These are phyloP conservation scores for Oplegnathus fasciatus DNA, from an alignment of 2,113 vertebrate species.

Conservation along the genomic window DNA sequence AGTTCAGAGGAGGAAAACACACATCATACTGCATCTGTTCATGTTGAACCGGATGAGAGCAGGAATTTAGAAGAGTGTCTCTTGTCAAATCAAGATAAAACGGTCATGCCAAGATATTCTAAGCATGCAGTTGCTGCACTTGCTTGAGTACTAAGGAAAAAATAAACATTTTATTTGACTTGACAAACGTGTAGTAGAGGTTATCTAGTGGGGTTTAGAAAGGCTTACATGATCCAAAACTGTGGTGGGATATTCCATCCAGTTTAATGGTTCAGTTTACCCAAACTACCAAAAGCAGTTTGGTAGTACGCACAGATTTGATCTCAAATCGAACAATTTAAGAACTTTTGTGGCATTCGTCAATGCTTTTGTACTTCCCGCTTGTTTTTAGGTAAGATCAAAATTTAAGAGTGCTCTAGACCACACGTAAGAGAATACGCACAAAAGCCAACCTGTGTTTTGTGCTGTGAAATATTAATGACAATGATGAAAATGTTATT, in stretches of 20 bases:
- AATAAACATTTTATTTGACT: not conserved
- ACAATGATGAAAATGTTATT: too few relatives aligned
- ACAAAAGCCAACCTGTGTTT: too few relatives aligned
- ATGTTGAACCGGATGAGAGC: conserved; percentile 27
- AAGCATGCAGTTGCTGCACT: not conserved
- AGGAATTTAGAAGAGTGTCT: not conserved
- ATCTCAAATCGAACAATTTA: too few relatives aligned
- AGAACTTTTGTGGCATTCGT: too few relatives aligned
- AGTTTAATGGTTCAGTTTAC: not conserved
- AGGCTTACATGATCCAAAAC: not conserved
- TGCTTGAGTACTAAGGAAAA: not conserved
- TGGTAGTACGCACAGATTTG: too few relatives aligned
- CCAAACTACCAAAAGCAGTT: not conserved
- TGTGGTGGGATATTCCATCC: not conserved
- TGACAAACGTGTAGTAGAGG: not conserved
- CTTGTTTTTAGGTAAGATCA: too few relatives aligned
- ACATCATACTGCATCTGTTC: conserved; percentile 20
- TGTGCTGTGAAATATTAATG: too few relatives aligned
- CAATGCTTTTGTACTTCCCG: too few relatives aligned
- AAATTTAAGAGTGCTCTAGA: too few relatives aligned
- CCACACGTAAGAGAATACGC: too few relatives aligned
- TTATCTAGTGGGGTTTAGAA: not conserved
- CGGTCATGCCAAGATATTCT: not conserved
- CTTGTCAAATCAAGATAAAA: not conserved
- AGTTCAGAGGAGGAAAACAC: conserved; percentile 57